Base-by-base conservation (phyloP, 2,888 invertebrate species). In the Tortricodes alternella region DNA sequence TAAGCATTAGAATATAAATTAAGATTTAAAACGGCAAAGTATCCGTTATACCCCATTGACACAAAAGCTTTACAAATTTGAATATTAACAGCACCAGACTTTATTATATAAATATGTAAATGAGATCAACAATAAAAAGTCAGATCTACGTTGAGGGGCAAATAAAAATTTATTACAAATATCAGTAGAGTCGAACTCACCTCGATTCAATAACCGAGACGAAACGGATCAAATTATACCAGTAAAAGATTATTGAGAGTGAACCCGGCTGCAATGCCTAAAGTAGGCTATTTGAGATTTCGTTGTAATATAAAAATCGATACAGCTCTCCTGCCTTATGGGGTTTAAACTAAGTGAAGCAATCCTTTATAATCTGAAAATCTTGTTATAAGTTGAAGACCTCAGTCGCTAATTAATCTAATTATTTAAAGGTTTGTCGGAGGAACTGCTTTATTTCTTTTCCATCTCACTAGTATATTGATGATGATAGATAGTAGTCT, bases 111-210 rank as follows among this genome's bases (percentile, higher is more conserved):
- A 44, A 62, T 64, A 66, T 63, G 57, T 43, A 60, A 61, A 63
- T 71, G 70, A 71, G 64, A 49, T 63, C 18, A 65, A 72, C 65
- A 73, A 78, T 80, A 80, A 80, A 79, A 81, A 74, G 61, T 65
- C 62, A 74, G 66, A 70, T 70, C 69, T 63, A 63, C 74, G 68
- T 74, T 75, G 74, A 75, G 63, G 67, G 65, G 66, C 65, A 61
- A 70, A 84, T 83, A 83, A 83, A 84, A 84, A 80, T 75, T 82
- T 80, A 85, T 85, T 76, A 76, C 83, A 79, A 83, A 83, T 80
- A 80, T 80, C 76, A 79, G 79, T 71, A 74, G 61, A 66, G 62
- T 62, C 60, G 64, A 64, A 64, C 70, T 67, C 63, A 66, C 69
- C 75, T 70, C 76, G 78, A 82, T 78, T 77, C 78, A 81, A 85